Base-by-base conservation (phyloP, 2,888 invertebrate genomes). In the Dichetophora obliterata region DNA sequence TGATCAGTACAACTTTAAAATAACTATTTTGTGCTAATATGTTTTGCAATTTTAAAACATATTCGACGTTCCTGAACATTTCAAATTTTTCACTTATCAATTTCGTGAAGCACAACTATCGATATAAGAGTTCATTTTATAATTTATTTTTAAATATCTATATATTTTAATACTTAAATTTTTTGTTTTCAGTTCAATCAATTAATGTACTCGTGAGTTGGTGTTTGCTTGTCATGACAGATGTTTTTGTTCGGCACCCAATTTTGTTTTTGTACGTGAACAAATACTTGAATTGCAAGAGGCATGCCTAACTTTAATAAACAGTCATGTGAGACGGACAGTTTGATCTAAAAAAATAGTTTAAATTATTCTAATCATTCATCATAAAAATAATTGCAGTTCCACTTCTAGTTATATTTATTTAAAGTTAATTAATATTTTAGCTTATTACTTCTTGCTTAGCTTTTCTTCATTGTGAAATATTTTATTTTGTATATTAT, bases 131-230 rank as follows among this genome's bases (percentile, higher is more conserved):
- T n/a, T n/a, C n/a, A n/a, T n/a, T n/a, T n/a, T n/a, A n/a, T n/a
- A n/a, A n/a, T 75, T 9, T 37, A 2, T 68, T 75, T 76, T 65
- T 27, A 27, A 4, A 4, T 31, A 31, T 4, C 5, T 31, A 31
- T 31, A 72, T 66, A 72, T 75, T 68, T 61, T 68, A 27, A 37
- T 75, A 37, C 69, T 72, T 37, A 77, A 48, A 27, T 61, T 66
- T 71, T 77, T 65, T 75, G 48, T 71, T 81, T 81, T 5, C 78
- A 82, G 81, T 79, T 76, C 79, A 27, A 34, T 65, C 52, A 74
- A 74, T 34, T 24, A 24, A 34, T 24, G 16, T 57, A 74, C 16
- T 19, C 22, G 37, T 57, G 22, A 71, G 19, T 57, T 57, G 57
- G 19, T 43, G 37, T 57, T 14, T 59, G 19, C 37, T 57, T 37